Base-by-base conservation (phyloP, 2,797 vertebrate genomes). In the Falco biarmicus region DNA sequence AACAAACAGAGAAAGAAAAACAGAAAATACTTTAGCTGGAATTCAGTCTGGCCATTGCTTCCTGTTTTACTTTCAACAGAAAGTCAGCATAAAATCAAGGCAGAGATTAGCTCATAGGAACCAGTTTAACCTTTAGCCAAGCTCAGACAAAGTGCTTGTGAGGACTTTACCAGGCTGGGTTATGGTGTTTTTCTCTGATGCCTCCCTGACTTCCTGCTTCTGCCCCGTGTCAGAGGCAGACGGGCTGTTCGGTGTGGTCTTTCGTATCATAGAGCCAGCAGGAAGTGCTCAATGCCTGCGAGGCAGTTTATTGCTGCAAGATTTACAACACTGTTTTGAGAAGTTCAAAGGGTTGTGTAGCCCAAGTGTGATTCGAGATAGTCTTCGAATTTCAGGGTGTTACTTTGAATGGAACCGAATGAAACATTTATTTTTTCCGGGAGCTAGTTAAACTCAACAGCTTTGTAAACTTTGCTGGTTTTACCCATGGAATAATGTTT, bases 161-260 rank as follows among this genome's bases (percentile, higher is more conserved):
- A 84, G 50, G n/a, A 8, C 68, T 91, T 71, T 32, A 43, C 24
- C 28, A 12, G 6, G 5, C 73, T 66, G 70, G 43, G 74, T 71
- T 74, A 34, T 57, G 0, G 4, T 45, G 56, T 0, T 76, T 81
- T 31, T 71, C 53, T 32, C 37, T 21, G 75, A 34, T 3, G 20
- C 81, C 64, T 68, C 63, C 10, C 39, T n/a, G 78, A 54, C 78
- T 92, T 96, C 96, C 87, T 74, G 86, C 78, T 39, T 25, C 22
- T 74, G 68, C 3, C 59, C 57, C 28, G 25, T 2, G 69, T 10
- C 39, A 31, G 70, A 54, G 47, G 25, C 85, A 47, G 54, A 3
- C 5, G 2, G 31, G 6, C 17, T 39, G 48, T 68, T 50, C 24
- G 24, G 56, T 5, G 0, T 6, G 69, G 53, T 32, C 41, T 93